phyloP scores from a whole-genome alignment of 2,888 invertebrate genomes.

The Cephus nigrinus region DNA sequence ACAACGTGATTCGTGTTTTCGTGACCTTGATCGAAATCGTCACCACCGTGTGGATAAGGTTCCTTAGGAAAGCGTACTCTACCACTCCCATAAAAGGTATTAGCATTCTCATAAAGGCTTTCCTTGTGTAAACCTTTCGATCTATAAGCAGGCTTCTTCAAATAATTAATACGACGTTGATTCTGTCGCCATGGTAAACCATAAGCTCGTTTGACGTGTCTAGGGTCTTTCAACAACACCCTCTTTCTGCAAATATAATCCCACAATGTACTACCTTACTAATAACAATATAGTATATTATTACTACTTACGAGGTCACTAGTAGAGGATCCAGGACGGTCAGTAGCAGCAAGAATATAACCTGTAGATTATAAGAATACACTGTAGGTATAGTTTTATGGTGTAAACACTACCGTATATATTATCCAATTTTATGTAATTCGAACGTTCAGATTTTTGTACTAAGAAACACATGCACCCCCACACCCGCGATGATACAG shows the following conservation, averaged over 20 bases:
- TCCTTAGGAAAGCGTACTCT: background rate
- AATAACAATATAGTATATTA: slow-evolving; percentile 5
- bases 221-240: slow-evolving; percentile 48
- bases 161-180: background rate
- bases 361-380: background rate
- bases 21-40: slow-evolving; percentile 51
- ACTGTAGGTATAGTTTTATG: background rate
- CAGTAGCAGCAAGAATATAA: slow-evolving; percentile 35
- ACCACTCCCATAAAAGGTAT: slow-evolving; percentile 10
- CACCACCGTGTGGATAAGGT: slow-evolving; percentile 43
- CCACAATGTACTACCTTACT: background rate
- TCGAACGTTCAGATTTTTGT: background rate
- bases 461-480: background rate
- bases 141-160: background rate
- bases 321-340: slow-evolving; percentile 45
- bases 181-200: slow-evolving; percentile 31
- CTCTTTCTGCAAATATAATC: slow-evolving; percentile 37
- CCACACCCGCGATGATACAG: background rate
- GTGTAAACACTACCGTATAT: background rate
- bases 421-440: no score
- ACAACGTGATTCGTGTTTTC: slow-evolving; percentile 46
- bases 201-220: slow-evolving; percentile 46
- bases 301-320: slow-evolving; percentile 44
- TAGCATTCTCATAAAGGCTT: background rate
- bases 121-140: background rate